Evolutionary conservation across 2,888 invertebrate species (phyloP).

Genomic region (Drosophila putrida): DNA sequence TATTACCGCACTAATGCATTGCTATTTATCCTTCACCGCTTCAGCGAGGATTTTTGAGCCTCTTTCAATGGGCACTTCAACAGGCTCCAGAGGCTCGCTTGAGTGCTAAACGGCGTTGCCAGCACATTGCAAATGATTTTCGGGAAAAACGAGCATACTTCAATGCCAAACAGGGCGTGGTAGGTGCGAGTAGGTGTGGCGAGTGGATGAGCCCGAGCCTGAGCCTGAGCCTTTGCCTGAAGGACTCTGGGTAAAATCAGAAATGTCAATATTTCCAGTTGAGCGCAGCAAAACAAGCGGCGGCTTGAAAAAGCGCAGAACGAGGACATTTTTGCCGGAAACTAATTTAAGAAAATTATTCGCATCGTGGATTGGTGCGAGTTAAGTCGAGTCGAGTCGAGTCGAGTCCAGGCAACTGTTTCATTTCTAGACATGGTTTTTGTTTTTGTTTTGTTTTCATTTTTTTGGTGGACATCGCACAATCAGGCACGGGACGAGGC

Average conservation of each 20-base stretch:
- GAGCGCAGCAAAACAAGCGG: slow-evolving; percentile 67
- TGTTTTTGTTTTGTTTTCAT: background rate
- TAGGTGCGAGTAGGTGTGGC: background rate
- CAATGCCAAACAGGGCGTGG: slow-evolving; percentile 25
- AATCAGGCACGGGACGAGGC: slow-evolving; percentile 18
- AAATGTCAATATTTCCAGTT: slow-evolving; percentile 77
- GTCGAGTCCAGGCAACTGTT: slow-evolving; percentile 42
- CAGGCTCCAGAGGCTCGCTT: slow-evolving; percentile 8
- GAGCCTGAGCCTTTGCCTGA: slow-evolving; percentile 42
- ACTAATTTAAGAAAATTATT: slow-evolving; percentile 75
- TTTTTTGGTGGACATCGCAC: slow-evolving; percentile 26
- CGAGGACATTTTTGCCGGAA: slow-evolving; percentile 67
- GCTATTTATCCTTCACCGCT: slow-evolving; percentile 45
- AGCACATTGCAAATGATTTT: slow-evolving; percentile 49
- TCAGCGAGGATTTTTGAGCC: slow-evolving; percentile 35
- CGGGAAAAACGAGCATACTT: slow-evolving; percentile 39
- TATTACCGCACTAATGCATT: slow-evolving; percentile 50
- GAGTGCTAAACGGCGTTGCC: slow-evolving; percentile 40
- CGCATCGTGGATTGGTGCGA: slow-evolving; percentile 34
- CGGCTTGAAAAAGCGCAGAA: slow-evolving; percentile 55
- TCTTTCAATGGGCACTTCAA: slow-evolving; percentile 41
- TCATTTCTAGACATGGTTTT: slow-evolving; percentile 42
- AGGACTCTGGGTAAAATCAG: slow-evolving; percentile 54
- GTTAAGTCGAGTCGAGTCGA: background rate
- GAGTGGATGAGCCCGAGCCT: slow-evolving; percentile 3